Percentiles rank a stretch among this genome's conserved stretches.
These are phyloP conservation scores for Manis pentadactyla DNA, from an alignment of 2,797 vertebrate genomes.

Conservation along the genomic window DNA sequence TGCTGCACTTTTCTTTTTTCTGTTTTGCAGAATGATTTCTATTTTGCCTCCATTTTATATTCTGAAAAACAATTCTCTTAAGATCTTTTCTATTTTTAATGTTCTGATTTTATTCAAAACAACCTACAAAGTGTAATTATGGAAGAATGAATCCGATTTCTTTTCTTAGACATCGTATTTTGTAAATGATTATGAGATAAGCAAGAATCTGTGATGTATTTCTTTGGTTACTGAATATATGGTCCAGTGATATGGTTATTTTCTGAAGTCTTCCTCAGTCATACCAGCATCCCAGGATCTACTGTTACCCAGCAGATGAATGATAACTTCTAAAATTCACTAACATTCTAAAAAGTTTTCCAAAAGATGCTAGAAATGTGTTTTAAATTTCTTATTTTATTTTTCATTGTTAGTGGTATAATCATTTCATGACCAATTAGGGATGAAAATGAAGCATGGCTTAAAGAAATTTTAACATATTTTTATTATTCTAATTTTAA, in stretches of 20 bases:
- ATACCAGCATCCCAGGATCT: neutral
- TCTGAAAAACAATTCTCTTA: neutral
- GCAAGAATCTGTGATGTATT: neutral
- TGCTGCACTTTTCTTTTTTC: neutral
- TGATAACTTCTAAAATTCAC: neutral
- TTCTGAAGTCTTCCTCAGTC: neutral
- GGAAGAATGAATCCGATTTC: neutral
- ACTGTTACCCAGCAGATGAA: neutral
- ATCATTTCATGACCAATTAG: neutral
- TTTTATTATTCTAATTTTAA: neutral
- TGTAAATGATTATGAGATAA: neutral
- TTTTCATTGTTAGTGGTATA: neutral
- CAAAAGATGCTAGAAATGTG: neutral
- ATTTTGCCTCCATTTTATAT: neutral
- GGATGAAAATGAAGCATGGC: neutral
- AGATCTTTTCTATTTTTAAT: neutral
- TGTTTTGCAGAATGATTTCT: too few relatives aligned
- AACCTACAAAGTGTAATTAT: neutral
- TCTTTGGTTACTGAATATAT: neutral
- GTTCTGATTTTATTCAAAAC: neutral
- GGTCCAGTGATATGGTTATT: neutral
- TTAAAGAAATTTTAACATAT: conserved; percentile 24
- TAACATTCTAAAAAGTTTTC: neutral
- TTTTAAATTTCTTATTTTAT: conserved; percentile 31
- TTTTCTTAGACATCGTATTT: neutral